phyloP scores from a whole-genome alignment of 2,888 invertebrate genomes.

The Agrotis puta region DNA sequence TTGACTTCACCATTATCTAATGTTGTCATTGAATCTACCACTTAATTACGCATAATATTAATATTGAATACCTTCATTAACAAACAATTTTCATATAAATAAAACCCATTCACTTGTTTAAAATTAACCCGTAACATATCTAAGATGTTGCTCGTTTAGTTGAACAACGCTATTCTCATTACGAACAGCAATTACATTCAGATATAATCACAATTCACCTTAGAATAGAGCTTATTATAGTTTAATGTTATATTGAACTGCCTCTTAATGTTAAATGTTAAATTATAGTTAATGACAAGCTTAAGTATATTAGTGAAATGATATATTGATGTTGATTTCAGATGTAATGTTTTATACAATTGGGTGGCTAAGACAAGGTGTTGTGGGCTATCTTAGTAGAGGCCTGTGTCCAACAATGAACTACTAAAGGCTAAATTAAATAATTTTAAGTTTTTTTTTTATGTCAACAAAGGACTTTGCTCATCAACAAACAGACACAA shows the following conservation, averaged over 20 bases:
- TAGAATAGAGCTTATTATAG: conserved; percentile 17
- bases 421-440: not conserved
- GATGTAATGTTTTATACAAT: not conserved
- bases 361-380: not conserved
- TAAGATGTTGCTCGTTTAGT: conserved; percentile 8
- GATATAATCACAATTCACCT: conserved; percentile 26
- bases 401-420: not conserved
- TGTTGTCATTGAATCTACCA: no score
- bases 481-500: no score
- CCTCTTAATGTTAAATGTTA: conserved; percentile 16
- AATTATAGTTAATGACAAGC: conserved; percentile 23
- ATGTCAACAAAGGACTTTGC: not conserved
- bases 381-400: not conserved
- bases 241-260: conserved; percentile 9
- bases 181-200: conserved; percentile 18
- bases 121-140: conserved; percentile 9
- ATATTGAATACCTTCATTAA: not conserved
- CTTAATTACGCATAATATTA: no score
- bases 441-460: not conserved
- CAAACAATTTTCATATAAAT: conserved; percentile 9
- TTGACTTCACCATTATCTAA: no score
- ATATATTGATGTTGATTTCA: conserved; percentile 6
- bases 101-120: conserved; percentile 4
- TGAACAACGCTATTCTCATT: conserved; percentile 24
- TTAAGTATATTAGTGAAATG: not conserved